Evolutionary conservation across 2,113 vertebrate species (phyloP).

Genomic region (Nothoprocta pentlandii): DNA sequence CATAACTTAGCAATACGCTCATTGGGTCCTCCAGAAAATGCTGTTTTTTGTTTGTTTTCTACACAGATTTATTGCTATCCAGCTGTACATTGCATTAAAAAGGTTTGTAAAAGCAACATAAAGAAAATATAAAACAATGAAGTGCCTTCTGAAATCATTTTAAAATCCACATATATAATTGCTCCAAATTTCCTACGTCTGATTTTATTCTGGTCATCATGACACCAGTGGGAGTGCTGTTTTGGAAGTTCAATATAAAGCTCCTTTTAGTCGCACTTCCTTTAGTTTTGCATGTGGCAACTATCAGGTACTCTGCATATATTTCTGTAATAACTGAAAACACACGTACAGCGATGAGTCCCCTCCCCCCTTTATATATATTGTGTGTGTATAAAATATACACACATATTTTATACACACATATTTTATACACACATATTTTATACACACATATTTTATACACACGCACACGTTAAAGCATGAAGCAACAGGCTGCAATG

Average conservation of each 20-base stretch:
- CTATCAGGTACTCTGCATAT: background rate
- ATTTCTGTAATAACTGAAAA: background rate
- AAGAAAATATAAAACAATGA: background rate
- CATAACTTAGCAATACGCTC: background rate
- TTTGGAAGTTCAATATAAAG: background rate
- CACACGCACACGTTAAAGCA: too few relatives aligned
- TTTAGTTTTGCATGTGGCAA: background rate
- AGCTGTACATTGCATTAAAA: background rate
- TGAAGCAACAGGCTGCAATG: background rate
- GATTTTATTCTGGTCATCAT: background rate
- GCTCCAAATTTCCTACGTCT: background rate
- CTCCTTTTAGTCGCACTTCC: background rate
- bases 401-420: too few relatives aligned
- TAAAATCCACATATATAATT: background rate
- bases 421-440: too few relatives aligned
- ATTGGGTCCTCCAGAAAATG: background rate
- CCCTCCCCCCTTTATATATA: too few relatives aligned
- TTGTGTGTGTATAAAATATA: background rate
- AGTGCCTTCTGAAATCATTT: background rate
- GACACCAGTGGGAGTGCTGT: background rate
- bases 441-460: fast-evolving
- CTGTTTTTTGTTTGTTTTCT: too few relatives aligned
- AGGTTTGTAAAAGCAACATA: background rate
- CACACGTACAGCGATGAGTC: background rate
- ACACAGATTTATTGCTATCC: background rate